Evolutionary conservation across 2,888 invertebrate genomes (phyloP).

Genomic region (Dicranocentrus wangi): DNA sequence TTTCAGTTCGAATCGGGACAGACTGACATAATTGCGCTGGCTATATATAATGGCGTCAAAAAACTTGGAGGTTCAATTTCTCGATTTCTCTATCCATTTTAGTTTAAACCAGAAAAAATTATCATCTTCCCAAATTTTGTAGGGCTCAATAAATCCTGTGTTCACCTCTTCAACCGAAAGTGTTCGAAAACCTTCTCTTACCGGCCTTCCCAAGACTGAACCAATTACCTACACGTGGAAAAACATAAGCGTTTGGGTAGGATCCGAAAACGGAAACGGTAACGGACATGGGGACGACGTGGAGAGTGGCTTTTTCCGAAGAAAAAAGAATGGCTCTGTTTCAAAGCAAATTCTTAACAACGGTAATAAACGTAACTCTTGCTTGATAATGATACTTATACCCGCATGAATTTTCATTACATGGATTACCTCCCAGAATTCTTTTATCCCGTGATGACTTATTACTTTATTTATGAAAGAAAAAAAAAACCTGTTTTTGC

Average conservation of each 20-base stretch:
- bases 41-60: too few relatives aligned
- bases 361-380: too few relatives aligned
- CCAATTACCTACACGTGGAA: conserved; percentile 73
- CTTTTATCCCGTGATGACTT: neutral
- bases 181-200: neutral
- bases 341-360: conserved; percentile 72
- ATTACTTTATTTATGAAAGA: neutral
- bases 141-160: conserved; percentile 58
- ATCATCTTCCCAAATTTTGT: too few relatives aligned
- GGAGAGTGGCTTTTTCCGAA: conserved; percentile 32
- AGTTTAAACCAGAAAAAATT: too few relatives aligned
- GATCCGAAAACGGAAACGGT: conserved; percentile 53
- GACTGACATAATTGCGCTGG: too few relatives aligned
- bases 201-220: conserved; percentile 47
- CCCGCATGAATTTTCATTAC: neutral
- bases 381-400: too few relatives aligned
- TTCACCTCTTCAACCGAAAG: conserved; percentile 22
- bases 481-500: conserved; percentile 32
- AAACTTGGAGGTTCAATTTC: too few relatives aligned
- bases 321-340: conserved; percentile 40
- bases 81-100: too few relatives aligned
- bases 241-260: conserved; percentile 73
- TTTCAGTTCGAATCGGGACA: too few relatives aligned
- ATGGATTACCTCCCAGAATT: neutral
- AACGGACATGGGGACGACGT: conserved; percentile 22